These are phyloP conservation scores for Bombylius major DNA, from an alignment of 2,888 invertebrate genomes.

Conservation along the genomic window DNA sequence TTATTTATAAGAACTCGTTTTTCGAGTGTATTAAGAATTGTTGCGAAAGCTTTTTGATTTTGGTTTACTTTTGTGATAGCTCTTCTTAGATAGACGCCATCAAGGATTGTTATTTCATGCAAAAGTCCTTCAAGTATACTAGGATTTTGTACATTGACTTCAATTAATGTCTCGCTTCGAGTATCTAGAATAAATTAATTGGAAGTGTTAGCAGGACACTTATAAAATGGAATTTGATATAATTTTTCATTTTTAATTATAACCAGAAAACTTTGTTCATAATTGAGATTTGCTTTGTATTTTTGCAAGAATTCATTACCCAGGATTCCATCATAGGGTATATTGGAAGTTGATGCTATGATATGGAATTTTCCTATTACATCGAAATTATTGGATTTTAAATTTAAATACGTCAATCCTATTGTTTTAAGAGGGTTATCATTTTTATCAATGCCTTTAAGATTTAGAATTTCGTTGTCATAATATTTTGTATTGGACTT, in stretches of 20 bases:
- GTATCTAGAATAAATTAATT: too few species aligned
- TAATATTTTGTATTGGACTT: background rate
- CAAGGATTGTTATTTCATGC: too few species aligned
- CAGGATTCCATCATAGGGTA: conserved; percentile 1
- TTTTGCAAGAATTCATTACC: background rate
- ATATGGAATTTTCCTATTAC: background rate
- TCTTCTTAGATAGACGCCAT: too few species aligned
- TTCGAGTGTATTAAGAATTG: too few species aligned
- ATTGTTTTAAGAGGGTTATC: background rate
- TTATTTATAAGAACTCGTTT: too few species aligned
- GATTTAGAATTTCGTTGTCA: background rate
- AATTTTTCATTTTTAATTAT: background rate
- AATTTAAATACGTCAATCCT: background rate
- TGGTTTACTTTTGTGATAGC: too few species aligned
- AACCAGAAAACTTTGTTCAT: background rate
- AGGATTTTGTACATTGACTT: too few species aligned
- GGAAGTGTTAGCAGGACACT: too few species aligned
- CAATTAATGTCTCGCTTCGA: too few species aligned
- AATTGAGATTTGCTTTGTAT: background rate
- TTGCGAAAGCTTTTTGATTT: too few species aligned
- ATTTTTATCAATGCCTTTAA: background rate
- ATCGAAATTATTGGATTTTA: background rate
- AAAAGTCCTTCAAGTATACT: too few species aligned
- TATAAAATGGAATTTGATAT: too few species aligned
- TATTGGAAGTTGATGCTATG: background rate